Base-by-base conservation (phyloP, 2,113 vertebrate species). In the Aspidoscelis tigris region DNA sequence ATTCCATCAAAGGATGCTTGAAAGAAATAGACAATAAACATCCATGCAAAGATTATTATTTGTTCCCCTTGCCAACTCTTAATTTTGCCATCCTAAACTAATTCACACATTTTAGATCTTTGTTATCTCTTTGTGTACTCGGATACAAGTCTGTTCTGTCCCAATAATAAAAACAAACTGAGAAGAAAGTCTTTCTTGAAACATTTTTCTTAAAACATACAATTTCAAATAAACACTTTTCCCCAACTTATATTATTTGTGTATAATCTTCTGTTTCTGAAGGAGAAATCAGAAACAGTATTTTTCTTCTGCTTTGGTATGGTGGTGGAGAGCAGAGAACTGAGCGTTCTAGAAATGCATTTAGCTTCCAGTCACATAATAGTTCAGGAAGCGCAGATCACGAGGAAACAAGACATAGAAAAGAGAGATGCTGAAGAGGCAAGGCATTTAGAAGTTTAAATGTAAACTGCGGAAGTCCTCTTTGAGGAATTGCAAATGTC, bases 1-100 rank as follows among this genome's bases (percentile, higher is more conserved):
- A 76, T 81, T 8, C 69, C 39, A 89, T 89, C 20, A 22, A 84
- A 74, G 22, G 11, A 41, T 65, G 79, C 26, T 74, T 33, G 61
- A 43, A 88, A 81, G 76, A 21, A 39, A 88, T 84, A 33, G 47
- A 83, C 83, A 43, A 0, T 8, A 75, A 86, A 2, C 14, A 72
- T 33, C 41, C 70, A 69, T 3, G 26, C 21, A 50, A 41, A 72
- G 24, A 43, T 72, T 43, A 24, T 58, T 58, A 9, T n/a, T 69
- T 12, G 12, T 7, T 72, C 14, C 14, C 58, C 50, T 7, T n/a
- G 33, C 58, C 12, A 14, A 3, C 12, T 9, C 18, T 61, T 18
- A 61, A 7, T 61, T 61, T 77, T 33, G 3, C 41, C 33, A 77
- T 77, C 7, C 24, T 39, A 61, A 20, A 50, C 1, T 61, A 58